Conservation (phyloP, 2,888 invertebrate species). For the Meloe dianella region DNA sequence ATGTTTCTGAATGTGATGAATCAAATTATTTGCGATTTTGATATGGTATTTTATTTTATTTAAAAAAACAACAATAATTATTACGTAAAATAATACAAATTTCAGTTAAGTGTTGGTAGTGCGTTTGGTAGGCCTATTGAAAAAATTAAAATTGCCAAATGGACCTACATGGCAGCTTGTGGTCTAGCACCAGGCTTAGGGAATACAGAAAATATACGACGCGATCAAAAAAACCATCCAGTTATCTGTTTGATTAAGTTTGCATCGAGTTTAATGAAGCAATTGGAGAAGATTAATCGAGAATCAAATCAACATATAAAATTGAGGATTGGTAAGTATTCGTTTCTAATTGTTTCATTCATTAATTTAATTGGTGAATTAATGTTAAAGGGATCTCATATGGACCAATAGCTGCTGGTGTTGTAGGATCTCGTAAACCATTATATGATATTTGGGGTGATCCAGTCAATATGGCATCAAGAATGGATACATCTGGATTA, state of each 20-base stretch:
- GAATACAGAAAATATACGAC: constrained; percentile 59
- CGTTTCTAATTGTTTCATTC: not conserved
- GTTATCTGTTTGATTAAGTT: constrained; percentile 72
- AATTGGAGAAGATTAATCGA: constrained; percentile 66
- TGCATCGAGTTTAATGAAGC: constrained; percentile 74
- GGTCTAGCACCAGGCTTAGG: constrained; percentile 81
- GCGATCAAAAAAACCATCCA: constrained; percentile 48
- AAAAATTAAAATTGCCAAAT: constrained; percentile 95
- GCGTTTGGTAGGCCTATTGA: constrained; percentile 74
- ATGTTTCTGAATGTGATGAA: constrained; percentile 71
- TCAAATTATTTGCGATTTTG: constrained; percentile 92
- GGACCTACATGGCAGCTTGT: constrained; percentile 97
- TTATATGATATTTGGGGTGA: constrained; percentile 98
- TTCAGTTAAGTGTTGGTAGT: constrained; percentile 38
- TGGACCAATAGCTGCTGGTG: constrained; percentile 91
- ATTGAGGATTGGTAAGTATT: constrained; percentile 72
- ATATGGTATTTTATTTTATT: constrained; percentile 68
- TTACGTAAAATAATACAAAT: constrained; percentile 55
- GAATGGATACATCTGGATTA: constrained; percentile 93
- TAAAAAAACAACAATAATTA: constrained; percentile 85
- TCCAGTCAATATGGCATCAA: constrained; percentile 94
- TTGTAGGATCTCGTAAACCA: constrained; percentile 92
- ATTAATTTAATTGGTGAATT: not conserved
- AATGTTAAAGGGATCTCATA: constrained; percentile 77
- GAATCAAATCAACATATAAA: constrained; percentile 66